Base-by-base conservation (phyloP, 2,888 invertebrate species). In the Scaptodrosophila latifasciaeformis region DNA sequence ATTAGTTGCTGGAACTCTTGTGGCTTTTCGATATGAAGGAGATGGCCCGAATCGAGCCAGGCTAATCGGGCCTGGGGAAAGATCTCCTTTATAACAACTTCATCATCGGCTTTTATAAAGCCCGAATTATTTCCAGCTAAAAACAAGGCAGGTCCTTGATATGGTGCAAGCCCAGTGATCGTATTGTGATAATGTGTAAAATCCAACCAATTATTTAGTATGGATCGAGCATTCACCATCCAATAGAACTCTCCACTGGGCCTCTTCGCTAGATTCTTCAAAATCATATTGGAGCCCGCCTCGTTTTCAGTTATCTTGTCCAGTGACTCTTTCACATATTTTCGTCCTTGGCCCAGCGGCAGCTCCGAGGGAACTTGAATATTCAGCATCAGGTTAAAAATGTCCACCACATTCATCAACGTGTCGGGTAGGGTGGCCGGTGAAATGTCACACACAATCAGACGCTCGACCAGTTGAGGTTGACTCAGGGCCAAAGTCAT, bases 141-240 rank as follows among this genome's bases (percentile, higher is more conserved):
- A 9, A 49, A 34, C 12, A 49, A n/a, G 2, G 49, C 43, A 4
- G 49, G 49, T 2, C 49, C 49, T 15, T 10, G n/a, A 24, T 49
- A 49, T 21, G 49, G 49, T 7, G 35, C 0, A n/a, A 24, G 2
- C 7, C n/a, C 17, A 10, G 9, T 12, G 2, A 43, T 10, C 3
- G 2, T 31, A 12, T 15, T 13, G 9, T 24, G 5, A 17, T 21
- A 49, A 27, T 43, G 2, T 4, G 43, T 30, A 9, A 49, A 43
- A 5, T 49, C 17, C 18, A 34, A 21, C 42, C 49, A 43, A 34
- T 49, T 49, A 7, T 42, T 2, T 2, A 42, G 43, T 1, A 49
- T 49, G 21, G 49, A 18, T 2, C 7, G 19, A 10, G 18, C 37
- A 39, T 48, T 48, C 15, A 21, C 10, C 17, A 17, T 10, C 48